These are phyloP conservation scores for Patella ulyssiponensis DNA, from an alignment of 2,888 invertebrate species.

Conservation along the genomic window DNA sequence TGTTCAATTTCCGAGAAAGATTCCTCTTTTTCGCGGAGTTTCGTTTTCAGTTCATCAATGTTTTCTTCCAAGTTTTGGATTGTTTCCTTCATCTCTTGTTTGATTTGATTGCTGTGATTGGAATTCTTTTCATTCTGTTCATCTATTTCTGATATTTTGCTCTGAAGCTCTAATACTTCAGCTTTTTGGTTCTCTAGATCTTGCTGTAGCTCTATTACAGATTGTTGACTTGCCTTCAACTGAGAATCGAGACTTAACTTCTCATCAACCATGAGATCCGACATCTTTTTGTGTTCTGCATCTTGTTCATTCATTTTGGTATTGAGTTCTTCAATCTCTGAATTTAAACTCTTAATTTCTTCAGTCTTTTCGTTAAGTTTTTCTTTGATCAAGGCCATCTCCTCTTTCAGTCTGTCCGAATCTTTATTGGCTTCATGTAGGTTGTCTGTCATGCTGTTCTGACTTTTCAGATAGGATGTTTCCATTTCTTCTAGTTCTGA, in stretches of 20 bases:
- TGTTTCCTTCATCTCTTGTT: conserved; percentile 17
- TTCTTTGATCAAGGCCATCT: conserved; percentile 16
- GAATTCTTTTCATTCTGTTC: conserved; percentile 6
- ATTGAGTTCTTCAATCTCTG: conserved; percentile 19
- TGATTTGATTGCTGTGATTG: conserved; percentile 12
- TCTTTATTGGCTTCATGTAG: conserved; percentile 30
- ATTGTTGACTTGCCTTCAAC: conserved; percentile 15
- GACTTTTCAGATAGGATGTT: conserved; percentile 11
- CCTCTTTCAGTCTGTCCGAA: conserved; percentile 31
- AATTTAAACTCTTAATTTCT: conserved; percentile 21
- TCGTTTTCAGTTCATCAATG: conserved; percentile 11
- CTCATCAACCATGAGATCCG: not conserved
- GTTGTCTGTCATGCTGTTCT: conserved; percentile 27
- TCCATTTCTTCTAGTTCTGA: conserved; percentile 25
- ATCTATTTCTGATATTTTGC: conserved; percentile 26
- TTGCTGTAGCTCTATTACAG: conserved; percentile 16
- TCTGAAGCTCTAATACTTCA: conserved; percentile 19
- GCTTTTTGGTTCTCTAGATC: conserved; percentile 33
- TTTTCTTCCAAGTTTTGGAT: conserved; percentile 19
- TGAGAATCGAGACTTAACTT: conserved; percentile 18
- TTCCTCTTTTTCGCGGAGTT: conserved; percentile 18
- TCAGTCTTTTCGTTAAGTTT: conserved; percentile 13
- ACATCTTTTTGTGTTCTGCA: conserved; percentile 16
- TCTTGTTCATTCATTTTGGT: conserved; percentile 20
- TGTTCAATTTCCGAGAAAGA: conserved; percentile 27